Evolutionary conservation across 37 sponge, comb jelly and placozoan genomes (phyloP).

Genomic region (Theonella swinhoei): DNA sequence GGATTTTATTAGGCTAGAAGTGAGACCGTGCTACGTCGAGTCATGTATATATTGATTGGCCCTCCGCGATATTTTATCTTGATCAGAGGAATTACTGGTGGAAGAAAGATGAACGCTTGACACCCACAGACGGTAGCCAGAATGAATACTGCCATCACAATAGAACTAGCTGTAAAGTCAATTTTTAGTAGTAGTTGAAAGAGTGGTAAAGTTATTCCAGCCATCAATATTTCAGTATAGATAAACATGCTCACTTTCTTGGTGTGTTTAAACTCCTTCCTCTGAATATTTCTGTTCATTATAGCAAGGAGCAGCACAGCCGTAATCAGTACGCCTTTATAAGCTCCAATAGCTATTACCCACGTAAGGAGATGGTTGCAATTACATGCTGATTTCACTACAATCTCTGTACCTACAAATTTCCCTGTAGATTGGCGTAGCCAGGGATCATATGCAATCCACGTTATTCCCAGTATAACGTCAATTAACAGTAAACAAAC

Average conservation of each 20-base stretch:
- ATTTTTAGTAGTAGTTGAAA: background rate
- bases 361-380: slow-evolving; percentile 3
- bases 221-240: slow-evolving; percentile 16
- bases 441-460: slow-evolving; percentile 14
- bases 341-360: background rate
- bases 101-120: slow-evolving; percentile 5
- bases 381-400: background rate
- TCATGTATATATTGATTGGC: background rate
- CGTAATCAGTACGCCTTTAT: background rate
- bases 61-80: background rate
- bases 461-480: background rate
- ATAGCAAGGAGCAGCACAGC: slow-evolving; percentile 26
- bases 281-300: slow-evolving; percentile 12
- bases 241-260: slow-evolving; percentile 39
- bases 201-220: background rate
- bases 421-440: background rate
- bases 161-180: background rate
- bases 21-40: background rate
- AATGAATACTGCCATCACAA: background rate
- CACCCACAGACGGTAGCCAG: background rate
- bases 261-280: slow-evolving; percentile 29
- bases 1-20: background rate
- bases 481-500: slow-evolving; percentile 2
- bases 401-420: background rate
- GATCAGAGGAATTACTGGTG: slow-evolving; percentile 16